phyloP scores from a whole-genome alignment of 2,113 vertebrate species.

The Psophia crepitans region DNA sequence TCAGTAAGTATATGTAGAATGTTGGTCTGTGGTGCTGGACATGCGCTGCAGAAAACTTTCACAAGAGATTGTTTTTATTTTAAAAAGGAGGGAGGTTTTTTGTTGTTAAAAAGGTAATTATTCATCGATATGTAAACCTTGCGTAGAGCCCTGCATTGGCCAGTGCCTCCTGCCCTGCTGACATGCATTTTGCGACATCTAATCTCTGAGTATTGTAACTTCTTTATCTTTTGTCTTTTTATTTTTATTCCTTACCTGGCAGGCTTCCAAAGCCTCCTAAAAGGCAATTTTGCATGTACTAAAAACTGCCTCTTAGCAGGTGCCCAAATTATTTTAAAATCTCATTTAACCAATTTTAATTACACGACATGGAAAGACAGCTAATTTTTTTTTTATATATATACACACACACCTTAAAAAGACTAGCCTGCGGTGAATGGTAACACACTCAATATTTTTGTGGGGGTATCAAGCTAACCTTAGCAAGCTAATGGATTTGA shows the following conservation, averaged over 20 bases:
- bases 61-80: not conserved
- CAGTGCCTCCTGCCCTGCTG: not conserved
- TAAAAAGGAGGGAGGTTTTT: not conserved
- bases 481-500: not conserved
- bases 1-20: not conserved
- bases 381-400: not conserved
- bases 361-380: not conserved
- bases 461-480: not conserved
- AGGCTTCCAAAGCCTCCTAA: not conserved
- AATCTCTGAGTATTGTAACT: not conserved
- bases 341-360: constrained; percentile 4
- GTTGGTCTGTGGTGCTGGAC: not conserved
- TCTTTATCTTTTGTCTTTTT: not conserved
- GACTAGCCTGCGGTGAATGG: not conserved
- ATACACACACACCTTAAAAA: not conserved
- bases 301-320: not conserved
- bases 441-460: not conserved
- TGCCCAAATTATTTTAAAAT: not conserved
- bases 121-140: not conserved
- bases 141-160: not conserved
- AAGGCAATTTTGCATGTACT: not conserved
- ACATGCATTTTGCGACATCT: not conserved
- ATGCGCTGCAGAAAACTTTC: not conserved
- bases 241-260: not conserved
- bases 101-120: not conserved